Conservation (phyloP, 2,888 invertebrate species). For the Agrochola lychnidis region DNA sequence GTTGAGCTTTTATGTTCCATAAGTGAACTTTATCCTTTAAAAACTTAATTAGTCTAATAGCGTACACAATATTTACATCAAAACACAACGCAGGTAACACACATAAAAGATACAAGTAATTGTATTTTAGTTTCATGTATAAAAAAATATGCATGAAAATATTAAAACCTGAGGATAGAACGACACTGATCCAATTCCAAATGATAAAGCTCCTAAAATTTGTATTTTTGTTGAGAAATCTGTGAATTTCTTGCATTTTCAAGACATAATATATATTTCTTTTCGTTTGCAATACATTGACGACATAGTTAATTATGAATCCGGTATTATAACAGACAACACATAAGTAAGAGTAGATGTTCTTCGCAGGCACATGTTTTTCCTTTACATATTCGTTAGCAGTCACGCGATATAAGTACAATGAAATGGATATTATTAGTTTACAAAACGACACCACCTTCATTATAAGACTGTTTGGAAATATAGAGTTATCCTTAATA, state of each 20-base stretch:
- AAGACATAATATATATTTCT: constrained; percentile 5
- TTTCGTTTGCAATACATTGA: neutral
- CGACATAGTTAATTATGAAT: neutral
- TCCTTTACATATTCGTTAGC: fast-evolving
- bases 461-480: constrained; percentile 1
- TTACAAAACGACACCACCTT: neutral
- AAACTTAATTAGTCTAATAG: constrained; percentile 24
- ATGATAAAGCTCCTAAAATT: neutral
- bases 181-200: constrained; percentile 15
- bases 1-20: constrained; percentile 12
- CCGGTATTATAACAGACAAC: neutral
- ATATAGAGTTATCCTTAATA: constrained; percentile 2
- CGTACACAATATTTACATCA: constrained; percentile 23
- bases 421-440: neutral
- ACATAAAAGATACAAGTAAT: neutral
- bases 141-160: neutral
- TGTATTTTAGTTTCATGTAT: neutral
- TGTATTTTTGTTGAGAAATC: neutral
- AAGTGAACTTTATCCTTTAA: constrained; percentile 4
- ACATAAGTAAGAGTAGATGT: neutral
- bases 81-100: neutral
- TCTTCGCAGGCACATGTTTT: no score
- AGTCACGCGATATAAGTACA: no score
- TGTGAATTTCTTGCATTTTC: constrained; percentile 9
- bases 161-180: neutral